phyloP scores from a whole-genome alignment of 2,797 vertebrate species.

The Coilia nasus region DNA sequence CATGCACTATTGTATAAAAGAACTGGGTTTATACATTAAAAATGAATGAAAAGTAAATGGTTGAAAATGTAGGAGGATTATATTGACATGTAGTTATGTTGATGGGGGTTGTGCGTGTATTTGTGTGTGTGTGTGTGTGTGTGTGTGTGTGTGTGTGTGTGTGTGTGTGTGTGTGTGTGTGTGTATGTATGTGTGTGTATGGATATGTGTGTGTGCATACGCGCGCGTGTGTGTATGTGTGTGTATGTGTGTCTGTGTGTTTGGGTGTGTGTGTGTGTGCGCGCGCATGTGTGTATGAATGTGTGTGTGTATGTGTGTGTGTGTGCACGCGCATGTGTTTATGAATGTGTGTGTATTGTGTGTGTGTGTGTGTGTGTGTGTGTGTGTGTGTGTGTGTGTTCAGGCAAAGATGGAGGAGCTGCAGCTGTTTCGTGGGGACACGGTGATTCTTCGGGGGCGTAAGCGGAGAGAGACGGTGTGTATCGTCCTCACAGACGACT shows the following conservation, averaged over 20 bases:
- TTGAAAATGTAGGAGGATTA: too few relatives aligned
- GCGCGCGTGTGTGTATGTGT: too few relatives aligned
- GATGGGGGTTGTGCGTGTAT: not conserved
- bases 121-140: slow-evolving; percentile 31
- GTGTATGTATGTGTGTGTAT: not conserved
- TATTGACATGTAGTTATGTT: too few relatives aligned
- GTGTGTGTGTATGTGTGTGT: not conserved
- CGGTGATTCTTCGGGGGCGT: slow-evolving; percentile 71
- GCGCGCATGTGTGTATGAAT: not conserved
- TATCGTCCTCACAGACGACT: slow-evolving; percentile 69
- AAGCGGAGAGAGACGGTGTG: slow-evolving; percentile 71
- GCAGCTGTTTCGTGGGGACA: slow-evolving; percentile 79
- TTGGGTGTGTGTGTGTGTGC: too few relatives aligned
- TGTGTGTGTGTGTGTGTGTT: not conserved
- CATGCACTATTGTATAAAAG: too few relatives aligned
- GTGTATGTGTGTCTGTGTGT: too few relatives aligned
- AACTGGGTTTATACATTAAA: too few relatives aligned
- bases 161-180: slow-evolving; percentile 35
- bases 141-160: not conserved
- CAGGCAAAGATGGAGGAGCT: slow-evolving; percentile 78
- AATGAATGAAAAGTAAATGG: too few relatives aligned
- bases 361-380: too few relatives aligned
- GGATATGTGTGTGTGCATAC: not conserved
- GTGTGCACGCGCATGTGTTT: not conserved
- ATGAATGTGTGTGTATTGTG: too few relatives aligned